Conservation (phyloP, 2,113 vertebrate species). For the Serilophus lunatus region DNA sequence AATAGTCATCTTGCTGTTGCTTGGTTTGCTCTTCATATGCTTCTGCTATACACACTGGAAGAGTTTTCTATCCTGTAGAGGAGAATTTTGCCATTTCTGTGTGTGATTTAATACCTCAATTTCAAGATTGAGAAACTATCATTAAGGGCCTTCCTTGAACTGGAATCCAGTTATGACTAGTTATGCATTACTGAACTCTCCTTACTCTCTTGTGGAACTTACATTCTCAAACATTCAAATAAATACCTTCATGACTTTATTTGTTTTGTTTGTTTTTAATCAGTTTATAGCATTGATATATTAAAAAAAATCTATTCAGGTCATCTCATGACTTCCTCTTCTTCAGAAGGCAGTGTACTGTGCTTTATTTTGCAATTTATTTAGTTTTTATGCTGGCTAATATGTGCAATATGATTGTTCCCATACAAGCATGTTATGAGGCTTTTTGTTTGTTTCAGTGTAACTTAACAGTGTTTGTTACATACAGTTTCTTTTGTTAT, state of each 20-base stretch:
- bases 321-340: background rate
- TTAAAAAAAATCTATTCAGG: background rate
- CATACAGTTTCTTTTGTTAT: background rate
- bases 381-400: background rate
- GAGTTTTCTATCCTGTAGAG: background rate
- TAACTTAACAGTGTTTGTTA: background rate
- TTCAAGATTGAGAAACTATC: background rate
- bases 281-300: background rate
- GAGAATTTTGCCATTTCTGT: background rate
- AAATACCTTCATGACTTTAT: background rate
- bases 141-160: background rate
- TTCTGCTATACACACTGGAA: background rate
- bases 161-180: slow-evolving; percentile 33
- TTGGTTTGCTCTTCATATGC: background rate
- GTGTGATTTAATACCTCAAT: background rate
- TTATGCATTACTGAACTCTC: slow-evolving; percentile 43
- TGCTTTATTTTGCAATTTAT: background rate
- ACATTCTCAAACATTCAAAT: background rate
- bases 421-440: background rate
- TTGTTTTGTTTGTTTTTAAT: background rate
- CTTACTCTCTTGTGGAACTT: slow-evolving; percentile 4
- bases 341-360: background rate
- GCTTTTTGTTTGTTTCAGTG: background rate
- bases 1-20: background rate
- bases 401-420: background rate